A percentile compares a stretch with the other conserved stretches of the same genome.
Evolutionary conservation across 2,113 vertebrate genomes (phyloP).

Genomic region (Lampris incognitus): DNA sequence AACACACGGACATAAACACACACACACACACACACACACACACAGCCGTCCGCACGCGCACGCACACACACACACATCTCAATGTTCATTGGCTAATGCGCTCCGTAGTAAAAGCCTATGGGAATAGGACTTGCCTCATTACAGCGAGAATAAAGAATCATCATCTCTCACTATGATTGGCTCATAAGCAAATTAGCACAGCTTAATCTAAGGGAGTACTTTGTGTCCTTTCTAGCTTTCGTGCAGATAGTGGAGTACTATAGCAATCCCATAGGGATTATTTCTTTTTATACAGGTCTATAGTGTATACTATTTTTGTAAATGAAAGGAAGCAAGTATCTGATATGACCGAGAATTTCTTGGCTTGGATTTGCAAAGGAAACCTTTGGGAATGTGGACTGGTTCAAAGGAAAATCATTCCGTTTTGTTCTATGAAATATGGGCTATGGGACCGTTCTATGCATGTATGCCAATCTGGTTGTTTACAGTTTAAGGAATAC

Average conservation of each 20-base stretch:
- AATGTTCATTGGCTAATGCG: slow-evolving; percentile 23
- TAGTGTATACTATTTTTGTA: background rate
- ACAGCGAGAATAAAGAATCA: slow-evolving; percentile 32
- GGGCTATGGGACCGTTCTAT: slow-evolving; percentile 1
- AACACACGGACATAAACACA: background rate
- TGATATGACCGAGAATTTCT: slow-evolving; percentile 5
- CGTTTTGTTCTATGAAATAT: slow-evolving; percentile 25
- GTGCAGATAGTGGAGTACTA: slow-evolving; percentile 1
- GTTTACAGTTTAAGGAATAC: background rate
- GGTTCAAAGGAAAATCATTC: slow-evolving; percentile 3
- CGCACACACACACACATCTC: background rate
- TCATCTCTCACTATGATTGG: slow-evolving; percentile 27
- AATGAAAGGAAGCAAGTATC: background rate
- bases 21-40: background rate
- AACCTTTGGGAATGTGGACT: background rate
- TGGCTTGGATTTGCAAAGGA: slow-evolving; percentile 19
- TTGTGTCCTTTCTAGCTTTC: background rate
- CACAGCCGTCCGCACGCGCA: background rate
- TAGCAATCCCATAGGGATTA: background rate
- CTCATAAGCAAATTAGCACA: slow-evolving; percentile 26
- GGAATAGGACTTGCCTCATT: slow-evolving; percentile 26
- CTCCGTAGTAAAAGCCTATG: slow-evolving; percentile 17
- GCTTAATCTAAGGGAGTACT: slow-evolving; percentile 19
- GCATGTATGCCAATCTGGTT: background rate
- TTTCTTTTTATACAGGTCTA: background rate